Conservation (phyloP, 2,888 invertebrate species). For the Diadegma fenestrale region DNA sequence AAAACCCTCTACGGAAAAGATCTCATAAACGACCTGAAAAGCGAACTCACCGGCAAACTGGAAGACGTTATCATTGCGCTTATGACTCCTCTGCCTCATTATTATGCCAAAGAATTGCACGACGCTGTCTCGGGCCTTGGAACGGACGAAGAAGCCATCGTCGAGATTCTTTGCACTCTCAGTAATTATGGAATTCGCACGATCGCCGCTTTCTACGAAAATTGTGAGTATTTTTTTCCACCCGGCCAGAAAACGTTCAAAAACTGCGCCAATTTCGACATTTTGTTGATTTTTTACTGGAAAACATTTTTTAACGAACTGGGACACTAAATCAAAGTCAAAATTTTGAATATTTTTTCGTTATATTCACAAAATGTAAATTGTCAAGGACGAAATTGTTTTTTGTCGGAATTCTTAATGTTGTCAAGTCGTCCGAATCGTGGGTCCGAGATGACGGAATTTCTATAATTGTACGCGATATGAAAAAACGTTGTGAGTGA, state of each 20-base stretch:
- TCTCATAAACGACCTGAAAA: conserved; percentile 93
- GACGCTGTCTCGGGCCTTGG: conserved; percentile 95
- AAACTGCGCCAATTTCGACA: neutral
- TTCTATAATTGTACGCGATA: conserved; percentile 75
- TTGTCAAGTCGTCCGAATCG: conserved; percentile 14
- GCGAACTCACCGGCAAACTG: conserved; percentile 95
- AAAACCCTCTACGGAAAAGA: conserved; percentile 96
- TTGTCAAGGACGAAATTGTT: conserved; percentile 41
- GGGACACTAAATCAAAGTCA: too few relatives aligned
- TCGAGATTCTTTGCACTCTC: conserved; percentile 96
- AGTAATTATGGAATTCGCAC: conserved; percentile 96
- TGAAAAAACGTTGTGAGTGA: conserved; percentile 70
- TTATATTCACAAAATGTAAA: neutral
- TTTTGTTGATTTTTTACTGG: neutral
- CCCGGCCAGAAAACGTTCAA: neutral
- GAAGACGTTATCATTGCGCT: conserved; percentile 96
- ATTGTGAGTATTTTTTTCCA: conserved; percentile 86
- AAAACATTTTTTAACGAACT: too few relatives aligned
- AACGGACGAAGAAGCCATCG: conserved; percentile 95
- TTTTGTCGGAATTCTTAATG: conserved; percentile 28
- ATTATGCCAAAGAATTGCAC: conserved; percentile 95
- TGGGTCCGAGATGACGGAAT: conserved; percentile 78
- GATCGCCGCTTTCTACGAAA: conserved; percentile 93
- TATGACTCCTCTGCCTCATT: conserved; percentile 95
- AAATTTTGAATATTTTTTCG: neutral